phyloP scores from a whole-genome alignment of 2,888 invertebrate species.

The Volucella inflata region DNA sequence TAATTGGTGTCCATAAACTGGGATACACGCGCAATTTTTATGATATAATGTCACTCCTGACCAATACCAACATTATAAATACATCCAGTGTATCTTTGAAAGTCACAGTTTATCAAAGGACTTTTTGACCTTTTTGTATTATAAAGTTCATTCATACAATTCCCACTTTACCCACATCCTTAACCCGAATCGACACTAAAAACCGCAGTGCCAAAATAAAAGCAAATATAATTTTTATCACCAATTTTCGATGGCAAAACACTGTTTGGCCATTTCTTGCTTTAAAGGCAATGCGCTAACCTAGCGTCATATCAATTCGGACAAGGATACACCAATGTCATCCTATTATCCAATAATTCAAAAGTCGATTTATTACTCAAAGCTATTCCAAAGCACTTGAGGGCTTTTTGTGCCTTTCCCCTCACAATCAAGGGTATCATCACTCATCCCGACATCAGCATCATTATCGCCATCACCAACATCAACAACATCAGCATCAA shows the following conservation, averaged over 20 bases:
- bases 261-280: background rate
- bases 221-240: constrained; percentile 21
- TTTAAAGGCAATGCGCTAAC: background rate
- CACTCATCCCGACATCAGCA: constrained; percentile 35
- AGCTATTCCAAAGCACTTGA: constrained; percentile 24
- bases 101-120: too few relatives aligned
- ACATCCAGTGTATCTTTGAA: too few relatives aligned
- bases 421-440: constrained; percentile 15
- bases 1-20: too few relatives aligned
- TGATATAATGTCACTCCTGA: too few relatives aligned
- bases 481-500: background rate
- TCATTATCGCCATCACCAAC: constrained; percentile 17
- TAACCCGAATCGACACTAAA: background rate
- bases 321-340: constrained; percentile 26
- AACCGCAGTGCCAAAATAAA: background rate
- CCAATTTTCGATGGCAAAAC: constrained; percentile 18
- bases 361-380: constrained; percentile 62
- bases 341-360: constrained; percentile 59
- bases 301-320: background rate
- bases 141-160: background rate
- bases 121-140: background rate
- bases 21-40: too few relatives aligned
- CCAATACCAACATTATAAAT: too few relatives aligned
- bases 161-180: background rate
- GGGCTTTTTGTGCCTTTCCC: background rate